phyloP scores from a whole-genome alignment of 1,140 invertebrate species.

The Gonatopus flavifemur region DNA sequence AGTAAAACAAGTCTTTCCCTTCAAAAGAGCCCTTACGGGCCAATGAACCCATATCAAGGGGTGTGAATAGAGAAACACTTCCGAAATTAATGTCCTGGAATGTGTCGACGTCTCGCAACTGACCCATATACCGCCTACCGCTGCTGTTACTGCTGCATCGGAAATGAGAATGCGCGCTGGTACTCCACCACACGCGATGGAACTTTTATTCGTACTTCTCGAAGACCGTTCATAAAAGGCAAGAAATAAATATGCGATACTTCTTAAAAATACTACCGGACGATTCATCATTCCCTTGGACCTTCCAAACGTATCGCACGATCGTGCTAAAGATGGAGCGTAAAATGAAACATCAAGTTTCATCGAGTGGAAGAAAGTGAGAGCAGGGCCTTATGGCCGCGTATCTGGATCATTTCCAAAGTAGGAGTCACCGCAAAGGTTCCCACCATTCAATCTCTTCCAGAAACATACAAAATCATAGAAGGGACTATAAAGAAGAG shows the following conservation, averaged over 20 bases:
- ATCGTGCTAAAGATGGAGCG: not conserved
- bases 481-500: constrained; percentile 23
- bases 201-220: too few relatives aligned
- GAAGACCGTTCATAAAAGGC: too few relatives aligned
- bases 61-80: constrained; percentile 40
- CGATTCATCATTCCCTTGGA: too few relatives aligned
- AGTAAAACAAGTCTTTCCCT: too few relatives aligned
- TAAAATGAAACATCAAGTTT: constrained; percentile 33
- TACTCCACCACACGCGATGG: too few relatives aligned
- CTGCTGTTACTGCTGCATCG: too few relatives aligned
- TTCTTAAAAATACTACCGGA: too few relatives aligned
- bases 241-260: too few relatives aligned
- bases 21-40: constrained; percentile 32
- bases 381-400: not conserved
- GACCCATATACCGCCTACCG: constrained; percentile 32
- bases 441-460: too few relatives aligned
- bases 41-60: constrained; percentile 26
- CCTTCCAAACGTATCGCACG: too few relatives aligned
- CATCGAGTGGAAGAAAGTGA: constrained; percentile 30
- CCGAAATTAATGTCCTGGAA: constrained; percentile 37
- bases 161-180: too few relatives aligned
- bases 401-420: constrained; percentile 31
- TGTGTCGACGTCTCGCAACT: constrained; percentile 34
- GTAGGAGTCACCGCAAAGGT: not conserved
- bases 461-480: constrained; percentile 20